These are phyloP conservation scores for Drosophila paracracens DNA, from an alignment of 2,888 invertebrate genomes.

Conservation along the genomic window DNA sequence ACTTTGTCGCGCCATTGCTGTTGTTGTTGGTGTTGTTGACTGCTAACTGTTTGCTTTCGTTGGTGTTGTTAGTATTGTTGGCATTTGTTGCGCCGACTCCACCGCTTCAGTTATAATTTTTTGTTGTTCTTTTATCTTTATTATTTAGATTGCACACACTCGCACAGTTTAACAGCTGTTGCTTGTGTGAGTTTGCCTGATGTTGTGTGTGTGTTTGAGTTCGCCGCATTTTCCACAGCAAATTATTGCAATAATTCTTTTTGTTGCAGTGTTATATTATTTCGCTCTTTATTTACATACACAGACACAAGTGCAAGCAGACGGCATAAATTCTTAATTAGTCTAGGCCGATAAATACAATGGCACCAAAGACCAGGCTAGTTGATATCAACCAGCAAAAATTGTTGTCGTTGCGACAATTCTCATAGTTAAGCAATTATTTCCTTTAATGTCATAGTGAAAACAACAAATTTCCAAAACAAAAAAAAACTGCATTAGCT, in stretches of 20 bases:
- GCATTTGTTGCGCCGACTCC: constrained; percentile 49
- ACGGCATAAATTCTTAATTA: constrained; percentile 77
- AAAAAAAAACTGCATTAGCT: constrained; percentile 4
- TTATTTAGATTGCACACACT: constrained; percentile 66
- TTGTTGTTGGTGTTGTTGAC: constrained; percentile 30
- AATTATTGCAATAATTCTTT: constrained; percentile 72
- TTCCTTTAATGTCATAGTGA: constrained; percentile 30
- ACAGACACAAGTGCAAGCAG: constrained; percentile 16
- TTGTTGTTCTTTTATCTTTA: constrained; percentile 51
- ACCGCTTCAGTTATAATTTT: constrained; percentile 59
- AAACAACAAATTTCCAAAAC: constrained; percentile 12
- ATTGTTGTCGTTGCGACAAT: constrained; percentile 22
- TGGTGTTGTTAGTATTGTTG: constrained; percentile 35
- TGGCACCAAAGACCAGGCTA: constrained; percentile 14
- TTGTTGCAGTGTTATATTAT: constrained; percentile 47
- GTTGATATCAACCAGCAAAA: constrained; percentile 27
- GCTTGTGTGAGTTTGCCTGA: constrained; percentile 10
- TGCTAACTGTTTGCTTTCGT: constrained; percentile 71
- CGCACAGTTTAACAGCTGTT: constrained; percentile 43
- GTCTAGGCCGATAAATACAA: constrained; percentile 56
- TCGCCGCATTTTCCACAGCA: constrained; percentile 70
- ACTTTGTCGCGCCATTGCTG: constrained; percentile 22
- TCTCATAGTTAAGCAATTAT: constrained; percentile 33
- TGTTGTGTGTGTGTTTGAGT: constrained; percentile 34
- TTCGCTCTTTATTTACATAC: constrained; percentile 52